Conservation (phyloP, 2,797 vertebrate species). For the Pogoniulus pusillus region DNA sequence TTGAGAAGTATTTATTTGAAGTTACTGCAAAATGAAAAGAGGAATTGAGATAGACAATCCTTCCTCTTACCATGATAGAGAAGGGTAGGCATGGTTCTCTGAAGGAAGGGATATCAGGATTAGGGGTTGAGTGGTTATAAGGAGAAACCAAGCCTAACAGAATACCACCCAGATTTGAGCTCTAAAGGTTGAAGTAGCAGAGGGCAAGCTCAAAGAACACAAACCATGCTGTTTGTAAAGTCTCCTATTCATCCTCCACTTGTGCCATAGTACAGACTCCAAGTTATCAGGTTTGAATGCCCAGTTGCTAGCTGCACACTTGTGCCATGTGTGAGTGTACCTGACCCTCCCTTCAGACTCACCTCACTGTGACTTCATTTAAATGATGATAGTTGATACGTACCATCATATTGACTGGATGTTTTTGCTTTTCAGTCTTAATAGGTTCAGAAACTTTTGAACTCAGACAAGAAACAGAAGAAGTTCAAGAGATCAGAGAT, state of each 20-base stretch:
- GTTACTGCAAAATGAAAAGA: neutral
- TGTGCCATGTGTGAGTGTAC: accelerated
- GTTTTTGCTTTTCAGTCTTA: neutral
- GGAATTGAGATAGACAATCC: neutral
- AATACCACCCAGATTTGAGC: neutral
- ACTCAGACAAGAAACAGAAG: neutral
- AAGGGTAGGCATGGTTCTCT: neutral
- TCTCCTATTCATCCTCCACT: neutral
- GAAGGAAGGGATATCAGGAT: neutral
- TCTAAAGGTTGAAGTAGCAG: neutral
- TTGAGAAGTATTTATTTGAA: neutral
- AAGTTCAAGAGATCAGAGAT: neutral
- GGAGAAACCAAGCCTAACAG: neutral
- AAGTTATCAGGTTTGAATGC: neutral
- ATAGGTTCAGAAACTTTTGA: neutral
- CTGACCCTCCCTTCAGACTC: neutral
- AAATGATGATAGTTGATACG: neutral
- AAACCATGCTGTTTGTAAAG: neutral
- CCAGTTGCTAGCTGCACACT: neutral
- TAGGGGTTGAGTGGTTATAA: neutral
- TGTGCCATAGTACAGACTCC: neutral
- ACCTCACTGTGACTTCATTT: too few relatives aligned
- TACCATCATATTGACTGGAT: neutral
- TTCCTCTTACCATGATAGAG: neutral
- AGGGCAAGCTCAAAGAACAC: neutral